Evolutionary conservation across 1,140 invertebrate species (phyloP).

Genomic region (Sinella curviseta): DNA sequence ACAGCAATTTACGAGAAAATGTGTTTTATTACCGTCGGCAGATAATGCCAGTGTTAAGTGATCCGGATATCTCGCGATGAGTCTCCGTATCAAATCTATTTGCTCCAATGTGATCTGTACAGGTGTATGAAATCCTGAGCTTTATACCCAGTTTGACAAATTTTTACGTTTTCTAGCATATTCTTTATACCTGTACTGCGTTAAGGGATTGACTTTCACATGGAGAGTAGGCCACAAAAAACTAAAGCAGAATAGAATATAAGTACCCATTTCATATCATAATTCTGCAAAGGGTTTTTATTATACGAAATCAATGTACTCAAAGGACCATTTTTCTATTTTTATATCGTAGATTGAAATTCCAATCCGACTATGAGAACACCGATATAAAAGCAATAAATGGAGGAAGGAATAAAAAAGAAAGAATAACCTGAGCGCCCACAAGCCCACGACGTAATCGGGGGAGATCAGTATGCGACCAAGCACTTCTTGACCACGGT

Average conservation of each 20-base stretch:
- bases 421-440: constrained; percentile 46
- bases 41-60: constrained; percentile 75
- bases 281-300: too few relatives aligned
- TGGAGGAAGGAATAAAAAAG: background rate
- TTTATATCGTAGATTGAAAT: background rate
- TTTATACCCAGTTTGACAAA: too few relatives aligned
- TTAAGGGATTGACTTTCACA: constrained; percentile 82
- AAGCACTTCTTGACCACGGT: constrained; percentile 74
- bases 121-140: too few relatives aligned
- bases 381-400: background rate
- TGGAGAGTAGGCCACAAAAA: constrained; percentile 84
- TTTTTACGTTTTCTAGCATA: too few relatives aligned
- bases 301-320: too few relatives aligned
- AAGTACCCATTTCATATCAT: too few relatives aligned
- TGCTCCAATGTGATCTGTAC: constrained; percentile 83
- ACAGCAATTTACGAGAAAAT: background rate
- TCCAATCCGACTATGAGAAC: too few relatives aligned
- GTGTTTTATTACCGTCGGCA: constrained; percentile 64
- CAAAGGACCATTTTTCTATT: background rate
- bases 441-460: constrained; percentile 53
- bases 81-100: constrained; percentile 79
- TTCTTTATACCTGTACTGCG: too few relatives aligned
- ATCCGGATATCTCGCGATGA: constrained; percentile 76
- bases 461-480: constrained; percentile 75
- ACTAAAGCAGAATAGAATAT: too few relatives aligned